Evolutionary conservation across 2,797 vertebrate genomes (phyloP).

Genomic region (Squalus acanthias): DNA sequence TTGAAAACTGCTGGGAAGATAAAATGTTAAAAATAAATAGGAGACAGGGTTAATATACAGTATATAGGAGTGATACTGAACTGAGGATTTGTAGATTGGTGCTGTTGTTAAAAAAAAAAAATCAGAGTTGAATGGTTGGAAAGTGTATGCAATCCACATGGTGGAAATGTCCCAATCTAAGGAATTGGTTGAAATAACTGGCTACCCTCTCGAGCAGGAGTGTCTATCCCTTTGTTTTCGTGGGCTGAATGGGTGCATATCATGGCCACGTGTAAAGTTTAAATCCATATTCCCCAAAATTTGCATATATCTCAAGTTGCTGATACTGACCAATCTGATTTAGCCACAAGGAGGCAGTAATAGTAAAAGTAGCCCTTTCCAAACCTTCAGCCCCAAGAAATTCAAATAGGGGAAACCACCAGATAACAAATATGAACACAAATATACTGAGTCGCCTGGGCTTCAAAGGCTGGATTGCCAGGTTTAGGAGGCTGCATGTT

Average conservation of each 20-base stretch:
- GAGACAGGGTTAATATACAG: background rate
- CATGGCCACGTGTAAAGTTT: background rate
- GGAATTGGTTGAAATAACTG: conserved; percentile 4
- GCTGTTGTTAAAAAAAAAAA: background rate
- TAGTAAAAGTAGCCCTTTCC: background rate
- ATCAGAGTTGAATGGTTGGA: background rate
- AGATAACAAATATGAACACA: background rate
- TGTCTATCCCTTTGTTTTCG: background rate
- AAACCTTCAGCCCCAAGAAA: background rate
- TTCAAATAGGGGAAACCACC: background rate
- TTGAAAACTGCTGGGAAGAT: background rate
- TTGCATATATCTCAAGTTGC: background rate
- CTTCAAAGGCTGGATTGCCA: background rate
- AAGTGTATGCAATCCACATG: background rate
- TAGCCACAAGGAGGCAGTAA: background rate
- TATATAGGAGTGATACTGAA: background rate
- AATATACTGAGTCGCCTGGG: background rate
- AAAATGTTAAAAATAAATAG: background rate
- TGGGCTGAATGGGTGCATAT: background rate
- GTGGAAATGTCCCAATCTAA: background rate
- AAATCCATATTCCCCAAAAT: background rate
- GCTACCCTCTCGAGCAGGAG: background rate
- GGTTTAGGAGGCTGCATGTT: background rate
- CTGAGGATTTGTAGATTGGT: background rate
- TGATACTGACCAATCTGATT: background rate